A percentile compares a stretch with the other conserved stretches of the same genome.
Conservation (phyloP, 2,113 vertebrate genomes). For the Dinomys branickii region DNA sequence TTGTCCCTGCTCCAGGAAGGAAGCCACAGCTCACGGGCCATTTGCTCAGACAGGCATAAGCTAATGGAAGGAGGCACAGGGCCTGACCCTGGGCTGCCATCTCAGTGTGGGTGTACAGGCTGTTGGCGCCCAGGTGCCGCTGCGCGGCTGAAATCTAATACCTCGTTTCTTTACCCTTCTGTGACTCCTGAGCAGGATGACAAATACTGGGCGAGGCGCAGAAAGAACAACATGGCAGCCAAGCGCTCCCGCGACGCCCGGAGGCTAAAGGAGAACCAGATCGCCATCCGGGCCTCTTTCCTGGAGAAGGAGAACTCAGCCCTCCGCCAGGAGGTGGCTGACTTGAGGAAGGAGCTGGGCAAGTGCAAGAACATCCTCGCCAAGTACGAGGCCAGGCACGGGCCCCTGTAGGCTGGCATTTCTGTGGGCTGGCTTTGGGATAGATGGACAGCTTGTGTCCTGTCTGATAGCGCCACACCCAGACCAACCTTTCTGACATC, state of each 20-base stretch:
- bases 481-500: conserved; percentile 87
- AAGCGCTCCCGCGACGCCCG: conserved; percentile 97
- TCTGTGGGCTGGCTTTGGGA: conserved; percentile 79
- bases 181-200: conserved; percentile 94
- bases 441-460: conserved; percentile 90
- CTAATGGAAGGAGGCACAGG: not conserved
- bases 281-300: conserved; percentile 96
- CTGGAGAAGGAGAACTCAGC: conserved; percentile 99
- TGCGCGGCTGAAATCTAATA: conserved; percentile 83
- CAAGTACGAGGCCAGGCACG: conserved; percentile 95
- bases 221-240: conserved; percentile 99
- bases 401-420: conserved; percentile 89
- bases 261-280: conserved; percentile 99
- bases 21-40: not conserved
- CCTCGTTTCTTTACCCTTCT: conserved; percentile 70
- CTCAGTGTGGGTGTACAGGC: not conserved
- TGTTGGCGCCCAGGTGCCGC: not conserved
- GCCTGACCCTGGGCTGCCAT: not conserved
- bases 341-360: conserved; percentile 96
- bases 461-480: conserved; percentile 87
- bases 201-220: conserved; percentile 97
- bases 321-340: conserved; percentile 95
- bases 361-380: conserved; percentile 96
- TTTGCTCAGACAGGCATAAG: not conserved
- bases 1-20: not conserved